Base-by-base conservation (phyloP, 2,797 vertebrate species). In the Mormyrops attenuatus region DNA sequence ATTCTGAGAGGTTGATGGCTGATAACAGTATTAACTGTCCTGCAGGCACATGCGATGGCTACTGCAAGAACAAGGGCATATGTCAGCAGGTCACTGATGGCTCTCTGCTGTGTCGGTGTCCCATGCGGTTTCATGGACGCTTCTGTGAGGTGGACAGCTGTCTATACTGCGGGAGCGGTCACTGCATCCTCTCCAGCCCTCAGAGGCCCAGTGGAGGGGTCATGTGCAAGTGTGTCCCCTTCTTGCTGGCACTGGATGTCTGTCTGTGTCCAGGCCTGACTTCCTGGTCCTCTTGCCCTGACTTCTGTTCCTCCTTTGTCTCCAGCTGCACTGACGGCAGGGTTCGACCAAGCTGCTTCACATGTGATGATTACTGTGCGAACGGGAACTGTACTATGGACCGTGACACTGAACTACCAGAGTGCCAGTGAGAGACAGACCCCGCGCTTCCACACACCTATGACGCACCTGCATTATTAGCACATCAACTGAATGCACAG, bases 361-460 rank as follows among this genome's bases (percentile, higher is more conserved):
- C 97, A 0, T 99, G 98, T 5, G 94, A 95, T 0, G 96, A 96
- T 89, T 98, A 97, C 95, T 99, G 98, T 92, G 95, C 95, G 87
- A 97, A 98, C 0, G 98, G 97, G 0, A 97, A 97, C 90, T 99
- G 98, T 91, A 95, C 96, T 41, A 95, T 98, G 90, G 95, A 97
- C 17, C 92, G 94, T n/a, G 91, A 91, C 90, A 96, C 95, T 0
- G 95, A 95, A 89, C 97, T 98, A 90, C 98, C 98, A 0, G 96
- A 98, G 91, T 99, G 98, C 97, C 97, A 96, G 98, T 98, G 92
- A 96, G 96, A 63, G 88, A 69, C 38, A 66, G 17, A 77, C 69
- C 52, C 49, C 73, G 22, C 3, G 44, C 26, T 53, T 73, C 57
- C 55, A 87, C 49, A 73, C 66, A 49, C 73, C 63, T 13, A 26